Base-by-base conservation (phyloP, 2,797 vertebrate species). In the Hippopotamyrus pictus region DNA sequence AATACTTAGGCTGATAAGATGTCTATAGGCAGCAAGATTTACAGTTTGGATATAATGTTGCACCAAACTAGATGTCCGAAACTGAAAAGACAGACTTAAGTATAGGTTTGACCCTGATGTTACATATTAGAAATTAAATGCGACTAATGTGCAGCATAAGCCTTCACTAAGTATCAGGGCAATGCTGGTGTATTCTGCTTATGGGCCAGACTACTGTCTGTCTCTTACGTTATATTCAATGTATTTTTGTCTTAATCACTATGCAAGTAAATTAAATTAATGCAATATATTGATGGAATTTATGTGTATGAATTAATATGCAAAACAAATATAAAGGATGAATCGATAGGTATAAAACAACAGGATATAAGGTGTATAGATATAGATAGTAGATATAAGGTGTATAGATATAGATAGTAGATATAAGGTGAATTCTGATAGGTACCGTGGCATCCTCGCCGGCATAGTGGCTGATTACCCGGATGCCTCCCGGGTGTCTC, bases 361-460 rank as follows among this genome's bases (percentile, higher is more conserved):
- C 7, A 25, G 22, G 9, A 25, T 11, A 62, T 62, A 25, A 25
- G 59, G 59, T 25, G 7, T 25, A 62, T 62, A 62, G 59, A 25
- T 25, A 62, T 22, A 62, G 59, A 62, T 25, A 33, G 65, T 17
- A 73, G 33, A 73, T 37, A 73, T 73, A 73, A 73, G 69, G 59
- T 25, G 7, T 25, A 62, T 62, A 62, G 59, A 25, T 25, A 62
- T 22, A 62, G 59, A 62, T 25, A 33, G 65, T 17, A 73, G 33
- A 73, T 37, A 73, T 73, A 73, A 73, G 69, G 69, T 37, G 69
- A 73, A 73, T 73, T 73, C 12, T 37, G 33, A 73, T 73, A 41
- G 44, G 96, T 95, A 99, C 98, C 95, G 98, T 97, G 44, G 97
- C 97, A 89, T 99, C 97, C 92, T 99, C 97, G 89, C 98, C 98